Percentiles rank a stretch among this genome's conserved stretches.
These are phyloP conservation scores for Ailurus styani DNA, from an alignment of 2,113 vertebrate species.

Conservation along the genomic window DNA sequence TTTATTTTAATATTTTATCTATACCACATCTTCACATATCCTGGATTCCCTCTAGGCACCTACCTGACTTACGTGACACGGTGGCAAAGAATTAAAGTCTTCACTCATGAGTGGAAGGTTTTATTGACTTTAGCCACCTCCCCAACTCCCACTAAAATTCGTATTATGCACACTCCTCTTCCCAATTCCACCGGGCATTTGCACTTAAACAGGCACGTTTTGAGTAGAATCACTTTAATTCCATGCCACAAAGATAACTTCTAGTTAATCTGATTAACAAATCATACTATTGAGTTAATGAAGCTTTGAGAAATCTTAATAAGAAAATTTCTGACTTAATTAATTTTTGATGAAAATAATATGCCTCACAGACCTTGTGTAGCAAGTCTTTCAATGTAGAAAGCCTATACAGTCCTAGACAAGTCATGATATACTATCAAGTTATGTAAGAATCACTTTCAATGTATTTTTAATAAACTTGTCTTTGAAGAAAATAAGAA, in stretches of 20 bases:
- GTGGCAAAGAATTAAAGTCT: neutral
- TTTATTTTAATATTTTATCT: neutral
- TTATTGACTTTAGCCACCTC: neutral
- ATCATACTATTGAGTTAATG: slow-evolving; percentile 11
- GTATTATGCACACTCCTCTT: neutral
- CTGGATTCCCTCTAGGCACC: neutral
- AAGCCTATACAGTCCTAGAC: neutral
- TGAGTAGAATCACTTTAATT: neutral
- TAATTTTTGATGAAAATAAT: neutral
- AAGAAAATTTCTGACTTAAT: slow-evolving; percentile 1
- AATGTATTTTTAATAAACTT: neutral
- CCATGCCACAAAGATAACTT: neutral
- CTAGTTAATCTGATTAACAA: slow-evolving; percentile 7
- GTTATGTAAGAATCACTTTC: neutral
- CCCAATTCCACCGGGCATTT: neutral
- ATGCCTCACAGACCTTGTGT: neutral
- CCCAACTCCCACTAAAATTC: neutral
- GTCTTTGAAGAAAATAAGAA: neutral
- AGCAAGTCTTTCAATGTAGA: neutral
- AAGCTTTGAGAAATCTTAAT: slow-evolving; percentile 25
- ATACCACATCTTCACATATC: neutral
- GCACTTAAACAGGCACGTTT: neutral
- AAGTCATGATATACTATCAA: neutral
- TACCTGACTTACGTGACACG: neutral
- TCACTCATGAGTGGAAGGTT: neutral